These are phyloP conservation scores for Nasonia longicornis DNA, from an alignment of 1,140 invertebrate genomes.

Conservation along the genomic window DNA sequence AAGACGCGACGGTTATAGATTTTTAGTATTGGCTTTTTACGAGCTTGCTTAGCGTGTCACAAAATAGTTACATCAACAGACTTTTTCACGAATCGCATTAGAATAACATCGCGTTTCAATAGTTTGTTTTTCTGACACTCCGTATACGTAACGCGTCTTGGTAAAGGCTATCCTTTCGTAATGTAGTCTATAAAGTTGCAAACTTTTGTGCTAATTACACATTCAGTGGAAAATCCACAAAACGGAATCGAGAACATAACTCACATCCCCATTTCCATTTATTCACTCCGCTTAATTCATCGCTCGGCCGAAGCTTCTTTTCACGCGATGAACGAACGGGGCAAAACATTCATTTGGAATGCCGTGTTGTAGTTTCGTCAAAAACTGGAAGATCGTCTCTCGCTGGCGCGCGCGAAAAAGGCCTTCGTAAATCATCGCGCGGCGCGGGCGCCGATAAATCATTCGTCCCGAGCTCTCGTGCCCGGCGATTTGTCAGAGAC, in stretches of 20 bases:
- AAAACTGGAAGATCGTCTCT: slow-evolving; percentile 1
- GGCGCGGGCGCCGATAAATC: not conserved
- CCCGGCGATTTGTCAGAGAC: not conserved
- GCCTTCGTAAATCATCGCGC: not conserved
- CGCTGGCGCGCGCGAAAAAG: not conserved
- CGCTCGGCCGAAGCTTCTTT: not conserved
- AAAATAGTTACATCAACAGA: not conserved
- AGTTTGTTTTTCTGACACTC: not conserved
- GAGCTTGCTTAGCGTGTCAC: too few relatives aligned
- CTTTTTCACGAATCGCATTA: not conserved
- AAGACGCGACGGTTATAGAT: not conserved
- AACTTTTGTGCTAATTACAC: too few relatives aligned
- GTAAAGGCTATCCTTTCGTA: too few relatives aligned
- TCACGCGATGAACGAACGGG: not conserved
- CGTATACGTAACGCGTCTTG: too few relatives aligned
- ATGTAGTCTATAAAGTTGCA: too few relatives aligned
- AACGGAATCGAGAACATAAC: not conserved
- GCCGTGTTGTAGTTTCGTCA: not conserved
- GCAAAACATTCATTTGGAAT: not conserved
- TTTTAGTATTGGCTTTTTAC: not conserved
- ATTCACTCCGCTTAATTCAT: not conserved
- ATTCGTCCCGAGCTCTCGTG: not conserved
- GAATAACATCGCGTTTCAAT: not conserved
- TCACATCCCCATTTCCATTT: not conserved
- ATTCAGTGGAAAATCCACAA: too few relatives aligned